Base-by-base conservation (phyloP, 2,113 vertebrate species). In the Myocastor coypus region DNA sequence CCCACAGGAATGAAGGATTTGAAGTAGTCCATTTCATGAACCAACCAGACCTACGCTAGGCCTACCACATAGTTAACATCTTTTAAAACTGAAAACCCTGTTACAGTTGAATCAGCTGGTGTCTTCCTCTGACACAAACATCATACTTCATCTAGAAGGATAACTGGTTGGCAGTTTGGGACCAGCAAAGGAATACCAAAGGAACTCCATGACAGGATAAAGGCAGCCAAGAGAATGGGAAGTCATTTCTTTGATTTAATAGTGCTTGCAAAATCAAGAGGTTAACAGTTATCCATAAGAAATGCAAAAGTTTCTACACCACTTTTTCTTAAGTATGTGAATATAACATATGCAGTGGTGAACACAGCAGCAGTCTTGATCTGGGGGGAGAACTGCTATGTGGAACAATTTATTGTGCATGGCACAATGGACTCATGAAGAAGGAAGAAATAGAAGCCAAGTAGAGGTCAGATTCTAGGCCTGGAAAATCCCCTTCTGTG, bases 201-300 rank as follows among this genome's bases (percentile, higher is more conserved):
- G 55, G 32, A 69, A 68, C 0, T 12, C 52, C 2, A 1, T 77
- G 61, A 46, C 46, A 28, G 28, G 55, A 64, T 83, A 89, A 82
- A 2, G 66, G 4, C 42, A 26, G 26, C 22, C 30, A 32, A 42
- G 32, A 50, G 40, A 57, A 34, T 42, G 8, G 73, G 34, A 90
- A 82, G 77, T 83, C 17, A 83, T 92, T 95, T 86, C 71, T 95
- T 94, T 52, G 66, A 55, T 73, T 73, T 83, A 83, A 71, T 12
- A 20, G 34, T 71, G 1, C 78, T 90, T 84, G 84, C 13, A 83
- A 81, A 92, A 30, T 63, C 34, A 92, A 88, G 91, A 59, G 32
- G 13, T 32, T 57, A 75, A 75, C 34, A 12, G 42, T 87, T 84
- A n/a, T 19, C 59, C 34, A 20, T 81, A 71, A n/a, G 30, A 61